Percentiles rank a stretch among this genome's conserved stretches.
phyloP scores from a whole-genome alignment of 2,888 invertebrate genomes.

The Troides oblongomaculatus region DNA sequence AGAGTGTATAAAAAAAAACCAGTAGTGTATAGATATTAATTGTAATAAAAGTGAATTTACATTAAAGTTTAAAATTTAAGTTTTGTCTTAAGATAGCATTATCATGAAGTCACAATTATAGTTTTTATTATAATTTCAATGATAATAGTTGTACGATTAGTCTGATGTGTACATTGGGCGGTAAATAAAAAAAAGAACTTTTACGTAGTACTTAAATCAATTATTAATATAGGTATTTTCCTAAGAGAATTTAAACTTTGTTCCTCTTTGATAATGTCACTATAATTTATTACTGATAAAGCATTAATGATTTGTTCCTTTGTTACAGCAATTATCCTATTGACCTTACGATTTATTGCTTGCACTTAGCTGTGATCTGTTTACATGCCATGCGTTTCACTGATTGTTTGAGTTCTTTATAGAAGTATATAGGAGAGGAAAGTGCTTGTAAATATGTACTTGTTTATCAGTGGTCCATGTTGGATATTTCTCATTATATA shows the following conservation, averaged over 20 bases:
- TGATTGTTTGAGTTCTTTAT: slow-evolving; percentile 14
- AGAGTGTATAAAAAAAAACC: no score
- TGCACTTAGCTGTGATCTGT: slow-evolving; percentile 20
- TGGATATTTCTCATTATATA: neutral
- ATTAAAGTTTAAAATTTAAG: neutral
- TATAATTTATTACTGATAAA: slow-evolving; percentile 22
- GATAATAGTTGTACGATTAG: neutral
- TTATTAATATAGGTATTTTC: slow-evolving; percentile 16
- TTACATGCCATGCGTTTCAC: slow-evolving; percentile 16
- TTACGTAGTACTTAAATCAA: neutral
- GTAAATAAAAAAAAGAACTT: no score
- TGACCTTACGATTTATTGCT: slow-evolving; percentile 30
- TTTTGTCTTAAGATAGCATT: neutral
- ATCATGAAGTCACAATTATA: neutral
- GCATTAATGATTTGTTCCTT: slow-evolving; percentile 31
- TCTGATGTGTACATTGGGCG: neutral
- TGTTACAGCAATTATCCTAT: slow-evolving; percentile 33
- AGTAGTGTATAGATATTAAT: no score
- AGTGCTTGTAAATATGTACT: neutral
- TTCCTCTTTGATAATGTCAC: slow-evolving; percentile 21
- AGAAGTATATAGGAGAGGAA: slow-evolving; percentile 1
- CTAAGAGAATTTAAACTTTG: slow-evolving; percentile 15
- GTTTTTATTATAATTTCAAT: neutral
- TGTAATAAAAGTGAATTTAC: neutral
- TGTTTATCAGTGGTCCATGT: neutral